Conservation (phyloP, 1,140 invertebrate species). For the Drosophila pruinosa region DNA sequence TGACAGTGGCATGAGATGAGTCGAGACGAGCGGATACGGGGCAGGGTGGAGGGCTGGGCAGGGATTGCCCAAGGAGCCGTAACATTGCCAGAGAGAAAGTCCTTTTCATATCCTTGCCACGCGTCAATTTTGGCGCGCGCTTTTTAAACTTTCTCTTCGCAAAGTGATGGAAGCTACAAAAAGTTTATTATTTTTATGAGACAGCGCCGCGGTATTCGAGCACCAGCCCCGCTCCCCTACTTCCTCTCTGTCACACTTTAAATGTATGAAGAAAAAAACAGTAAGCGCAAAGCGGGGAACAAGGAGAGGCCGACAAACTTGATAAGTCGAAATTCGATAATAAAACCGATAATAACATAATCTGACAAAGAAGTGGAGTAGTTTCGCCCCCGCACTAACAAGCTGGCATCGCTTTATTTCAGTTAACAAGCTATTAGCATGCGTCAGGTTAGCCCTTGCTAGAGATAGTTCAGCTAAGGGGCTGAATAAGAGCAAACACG, state of each 20-base stretch:
- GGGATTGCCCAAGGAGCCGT: not conserved
- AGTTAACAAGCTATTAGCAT: slow-evolving; percentile 58
- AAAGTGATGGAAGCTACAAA: slow-evolving; percentile 45
- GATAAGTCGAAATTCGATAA: slow-evolving; percentile 47
- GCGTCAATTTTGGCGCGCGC: slow-evolving; percentile 71
- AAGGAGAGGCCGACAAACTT: not conserved
- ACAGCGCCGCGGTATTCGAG: slow-evolving; percentile 51
- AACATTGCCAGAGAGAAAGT: slow-evolving; percentile 23
- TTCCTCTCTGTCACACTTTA: not conserved
- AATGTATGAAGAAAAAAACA: slow-evolving; percentile 11
- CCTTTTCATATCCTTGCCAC: slow-evolving; percentile 52
- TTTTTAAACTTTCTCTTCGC: slow-evolving; percentile 40
- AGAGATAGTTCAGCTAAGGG: not conserved
- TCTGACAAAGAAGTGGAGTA: slow-evolving; percentile 35
- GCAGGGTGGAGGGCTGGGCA: not conserved
- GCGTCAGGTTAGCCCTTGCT: slow-evolving; percentile 33
- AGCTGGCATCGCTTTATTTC: slow-evolving; percentile 63
- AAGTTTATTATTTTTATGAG: slow-evolving; percentile 73
- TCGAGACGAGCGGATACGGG: not conserved
- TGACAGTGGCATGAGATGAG: slow-evolving; percentile 30
- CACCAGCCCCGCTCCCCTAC: too few species aligned
- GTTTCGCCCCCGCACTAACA: slow-evolving; percentile 27
- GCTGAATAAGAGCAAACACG: not conserved
- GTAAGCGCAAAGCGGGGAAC: not conserved
- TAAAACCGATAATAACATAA: slow-evolving; percentile 79